Evolutionary conservation across 2,113 vertebrate species (phyloP).

Genomic region (Hippocampus abdominalis): DNA sequence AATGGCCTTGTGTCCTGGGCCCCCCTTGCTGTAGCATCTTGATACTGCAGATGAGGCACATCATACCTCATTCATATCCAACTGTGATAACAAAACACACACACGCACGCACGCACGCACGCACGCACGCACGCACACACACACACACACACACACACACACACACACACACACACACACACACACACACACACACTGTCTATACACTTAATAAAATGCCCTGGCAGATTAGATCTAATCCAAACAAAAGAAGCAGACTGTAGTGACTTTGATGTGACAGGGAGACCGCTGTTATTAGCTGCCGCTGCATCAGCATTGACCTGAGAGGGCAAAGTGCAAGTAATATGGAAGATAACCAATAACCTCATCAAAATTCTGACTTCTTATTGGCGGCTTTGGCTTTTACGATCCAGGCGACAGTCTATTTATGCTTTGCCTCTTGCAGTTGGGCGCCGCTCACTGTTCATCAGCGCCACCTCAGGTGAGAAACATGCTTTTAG

Average conservation of each 20-base stretch:
- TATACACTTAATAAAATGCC: too few species aligned
- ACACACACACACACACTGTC: too few species aligned
- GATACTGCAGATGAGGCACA: too few species aligned
- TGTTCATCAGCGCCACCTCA: conserved; percentile 24
- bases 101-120: too few species aligned
- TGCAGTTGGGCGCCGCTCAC: conserved; percentile 4
- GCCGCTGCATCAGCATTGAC: not conserved
- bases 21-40: too few species aligned
- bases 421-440: conserved; percentile 9
- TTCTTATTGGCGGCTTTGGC: not conserved
- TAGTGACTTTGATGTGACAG: not conserved
- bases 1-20: too few species aligned
- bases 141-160: too few species aligned
- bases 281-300: not conserved
- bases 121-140: too few species aligned
- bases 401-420: conserved; percentile 33
- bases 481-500: conserved; percentile 28
- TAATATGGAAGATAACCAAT: conserved; percentile 30
- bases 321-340: conserved; percentile 42
- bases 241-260: not conserved
- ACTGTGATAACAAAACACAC: too few species aligned
- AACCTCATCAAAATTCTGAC: not conserved
- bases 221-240: too few species aligned
- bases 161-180: too few species aligned
- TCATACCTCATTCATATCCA: too few species aligned